phyloP scores from a whole-genome alignment of 2,113 vertebrate genomes.

The Peromyscus polionotus region DNA sequence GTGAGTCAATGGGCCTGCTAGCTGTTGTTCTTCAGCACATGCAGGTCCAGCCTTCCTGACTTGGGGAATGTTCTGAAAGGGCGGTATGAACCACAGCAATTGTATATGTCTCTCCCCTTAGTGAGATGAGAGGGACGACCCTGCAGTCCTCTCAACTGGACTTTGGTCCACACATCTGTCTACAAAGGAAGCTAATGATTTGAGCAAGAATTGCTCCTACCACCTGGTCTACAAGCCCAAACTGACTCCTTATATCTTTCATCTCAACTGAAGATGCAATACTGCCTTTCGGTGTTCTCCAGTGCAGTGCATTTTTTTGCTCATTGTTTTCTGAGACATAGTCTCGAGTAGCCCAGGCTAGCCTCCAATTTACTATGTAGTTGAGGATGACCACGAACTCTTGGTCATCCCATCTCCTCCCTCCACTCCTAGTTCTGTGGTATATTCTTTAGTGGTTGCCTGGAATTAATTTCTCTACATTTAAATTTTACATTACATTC shows the following conservation, averaged over 20 bases:
- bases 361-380: background rate
- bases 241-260: background rate
- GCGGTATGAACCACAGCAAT: background rate
- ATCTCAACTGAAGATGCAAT: background rate
- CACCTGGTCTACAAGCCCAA: background rate
- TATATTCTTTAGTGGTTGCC: background rate
- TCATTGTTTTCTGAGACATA: background rate
- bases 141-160: background rate
- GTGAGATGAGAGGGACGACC: background rate
- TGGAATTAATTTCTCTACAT: background rate
- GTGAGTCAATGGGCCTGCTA: background rate
- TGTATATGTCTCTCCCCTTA: background rate
- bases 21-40: background rate
- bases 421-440: background rate
- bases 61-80: background rate
- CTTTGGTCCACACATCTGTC: background rate
- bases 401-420: background rate
- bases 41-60: background rate
- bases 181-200: background rate
- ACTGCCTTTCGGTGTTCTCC: background rate
- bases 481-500: conserved; percentile 24
- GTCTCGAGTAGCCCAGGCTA: background rate
- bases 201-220: background rate
- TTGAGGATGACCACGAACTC: background rate
- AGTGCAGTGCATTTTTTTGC: background rate